phyloP scores from a whole-genome alignment of 1,140 invertebrate species.

The Drosophila aff. region DNA sequence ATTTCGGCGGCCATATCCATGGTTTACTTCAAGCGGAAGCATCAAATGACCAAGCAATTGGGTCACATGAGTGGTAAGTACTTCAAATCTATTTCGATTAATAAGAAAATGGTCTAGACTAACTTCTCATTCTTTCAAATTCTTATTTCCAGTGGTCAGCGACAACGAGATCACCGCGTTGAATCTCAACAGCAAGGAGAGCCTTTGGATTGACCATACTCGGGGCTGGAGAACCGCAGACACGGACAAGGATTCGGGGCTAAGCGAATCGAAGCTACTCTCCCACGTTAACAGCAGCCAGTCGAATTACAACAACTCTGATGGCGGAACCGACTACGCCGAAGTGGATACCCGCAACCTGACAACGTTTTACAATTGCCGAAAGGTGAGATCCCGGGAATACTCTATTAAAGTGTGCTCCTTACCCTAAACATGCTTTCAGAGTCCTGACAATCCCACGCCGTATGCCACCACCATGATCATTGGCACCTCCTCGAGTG shows the following conservation, averaged over 20 bases:
- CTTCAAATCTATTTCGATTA: neutral
- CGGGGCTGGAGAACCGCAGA: constrained; percentile 90
- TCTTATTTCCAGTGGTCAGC: constrained; percentile 84
- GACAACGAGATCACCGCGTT: constrained; percentile 89
- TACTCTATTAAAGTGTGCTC: neutral
- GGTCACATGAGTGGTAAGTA: constrained; percentile 86
- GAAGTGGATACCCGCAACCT: constrained; percentile 91
- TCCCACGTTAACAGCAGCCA: constrained; percentile 87
- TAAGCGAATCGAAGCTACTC: constrained; percentile 87
- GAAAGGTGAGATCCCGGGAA: constrained; percentile 56
- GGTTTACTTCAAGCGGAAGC: constrained; percentile 88
- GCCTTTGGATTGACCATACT: constrained; percentile 89
- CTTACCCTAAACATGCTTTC: constrained; percentile 31
- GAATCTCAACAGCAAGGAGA: constrained; percentile 89
- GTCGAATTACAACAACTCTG: constrained; percentile 85
- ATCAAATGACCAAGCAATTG: constrained; percentile 88
- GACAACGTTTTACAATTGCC: constrained; percentile 92
- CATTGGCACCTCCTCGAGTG: constrained; percentile 86
- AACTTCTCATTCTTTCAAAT: neutral
- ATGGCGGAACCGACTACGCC: constrained; percentile 90
- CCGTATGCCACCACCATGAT: constrained; percentile 93
- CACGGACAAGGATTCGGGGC: constrained; percentile 88
- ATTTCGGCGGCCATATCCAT: constrained; percentile 88
- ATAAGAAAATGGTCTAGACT: neutral
- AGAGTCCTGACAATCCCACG: constrained; percentile 89